Conservation (phyloP, 1,140 invertebrate genomes). For the Orius laevigatus region DNA sequence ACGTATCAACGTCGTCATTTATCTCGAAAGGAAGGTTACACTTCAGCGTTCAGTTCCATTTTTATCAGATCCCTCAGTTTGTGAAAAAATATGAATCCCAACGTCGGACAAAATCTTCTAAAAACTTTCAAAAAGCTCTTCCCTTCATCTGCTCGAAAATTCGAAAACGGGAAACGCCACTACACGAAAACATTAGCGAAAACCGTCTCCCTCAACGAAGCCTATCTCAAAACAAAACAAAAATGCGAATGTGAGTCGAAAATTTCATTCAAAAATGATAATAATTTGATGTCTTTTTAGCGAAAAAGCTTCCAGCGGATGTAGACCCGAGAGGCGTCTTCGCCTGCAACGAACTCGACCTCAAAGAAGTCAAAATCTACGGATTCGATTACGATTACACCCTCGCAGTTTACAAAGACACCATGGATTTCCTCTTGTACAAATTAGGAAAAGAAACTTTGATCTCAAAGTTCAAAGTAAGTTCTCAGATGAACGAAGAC, state of each 20-base stretch:
- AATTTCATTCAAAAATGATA: neutral
- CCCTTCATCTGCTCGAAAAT: no score
- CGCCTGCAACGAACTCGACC: slow-evolving; percentile 90
- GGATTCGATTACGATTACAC: slow-evolving; percentile 99
- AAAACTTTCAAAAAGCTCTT: no score
- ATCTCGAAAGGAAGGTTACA: no score
- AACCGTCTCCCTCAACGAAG: slow-evolving; percentile 15
- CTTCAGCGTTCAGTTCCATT: no score
- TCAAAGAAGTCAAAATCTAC: slow-evolving; percentile 84
- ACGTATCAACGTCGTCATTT: no score
- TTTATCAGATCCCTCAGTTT: no score
- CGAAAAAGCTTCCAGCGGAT: slow-evolving; percentile 73
- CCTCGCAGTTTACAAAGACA: slow-evolving; percentile 83
- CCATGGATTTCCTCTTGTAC: slow-evolving; percentile 82
- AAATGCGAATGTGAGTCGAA: slow-evolving; percentile 22
- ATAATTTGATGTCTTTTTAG: slow-evolving; percentile 30
- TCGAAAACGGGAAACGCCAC: no score
- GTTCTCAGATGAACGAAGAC: slow-evolving; percentile 11
- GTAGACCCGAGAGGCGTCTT: slow-evolving; percentile 76
- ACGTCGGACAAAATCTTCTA: no score
- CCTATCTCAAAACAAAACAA: slow-evolving; percentile 21
- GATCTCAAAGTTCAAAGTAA: slow-evolving; percentile 75
- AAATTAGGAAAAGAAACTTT: slow-evolving; percentile 75
- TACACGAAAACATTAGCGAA: neutral
- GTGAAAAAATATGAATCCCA: no score